phyloP scores from a whole-genome alignment of 1,140 invertebrate genomes.

The Rhopalosiphum padi region DNA sequence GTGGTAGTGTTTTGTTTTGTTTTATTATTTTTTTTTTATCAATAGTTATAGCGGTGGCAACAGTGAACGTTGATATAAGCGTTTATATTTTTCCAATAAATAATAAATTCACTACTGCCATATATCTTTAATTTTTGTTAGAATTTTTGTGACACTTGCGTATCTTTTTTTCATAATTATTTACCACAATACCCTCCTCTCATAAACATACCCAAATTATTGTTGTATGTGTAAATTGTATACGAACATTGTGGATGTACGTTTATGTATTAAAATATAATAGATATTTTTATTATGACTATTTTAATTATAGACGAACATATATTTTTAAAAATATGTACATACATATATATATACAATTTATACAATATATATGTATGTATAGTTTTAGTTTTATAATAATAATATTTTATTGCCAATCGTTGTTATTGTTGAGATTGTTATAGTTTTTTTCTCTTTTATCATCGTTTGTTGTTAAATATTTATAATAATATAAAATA shows the following conservation, averaged over 20 bases:
- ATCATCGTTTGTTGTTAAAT: slow-evolving; percentile 45
- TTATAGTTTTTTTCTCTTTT: slow-evolving; percentile 22
- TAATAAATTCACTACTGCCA: not conserved
- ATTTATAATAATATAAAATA: slow-evolving; percentile 37
- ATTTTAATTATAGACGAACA: not conserved
- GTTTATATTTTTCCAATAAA: slow-evolving; percentile 16
- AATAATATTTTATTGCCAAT: slow-evolving; percentile 38
- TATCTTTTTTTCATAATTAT: not conserved
- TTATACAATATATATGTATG: slow-evolving; percentile 25
- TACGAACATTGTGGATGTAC: slow-evolving; percentile 29
- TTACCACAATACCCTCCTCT: not conserved
- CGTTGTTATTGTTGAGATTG: slow-evolving; percentile 27
- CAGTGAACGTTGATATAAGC: not conserved
- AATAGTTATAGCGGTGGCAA: not conserved
- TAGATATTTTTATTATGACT: not conserved
- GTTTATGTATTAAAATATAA: slow-evolving; percentile 26
- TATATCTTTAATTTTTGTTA: slow-evolving; percentile 28
- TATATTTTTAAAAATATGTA: slow-evolving; percentile 17
- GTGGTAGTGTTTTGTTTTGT: slow-evolving; percentile 25
- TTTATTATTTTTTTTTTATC: not conserved
- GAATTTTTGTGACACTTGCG: not conserved
- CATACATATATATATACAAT: slow-evolving; percentile 2
- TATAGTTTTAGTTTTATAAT: slow-evolving; percentile 26
- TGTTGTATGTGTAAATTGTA: slow-evolving; percentile 14
- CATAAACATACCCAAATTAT: not conserved